A percentile compares a stretch with the other conserved stretches of the same genome.
Evolutionary conservation across 2,797 vertebrate genomes (phyloP).

Genomic region (Pseudocheirus occidentalis): DNA sequence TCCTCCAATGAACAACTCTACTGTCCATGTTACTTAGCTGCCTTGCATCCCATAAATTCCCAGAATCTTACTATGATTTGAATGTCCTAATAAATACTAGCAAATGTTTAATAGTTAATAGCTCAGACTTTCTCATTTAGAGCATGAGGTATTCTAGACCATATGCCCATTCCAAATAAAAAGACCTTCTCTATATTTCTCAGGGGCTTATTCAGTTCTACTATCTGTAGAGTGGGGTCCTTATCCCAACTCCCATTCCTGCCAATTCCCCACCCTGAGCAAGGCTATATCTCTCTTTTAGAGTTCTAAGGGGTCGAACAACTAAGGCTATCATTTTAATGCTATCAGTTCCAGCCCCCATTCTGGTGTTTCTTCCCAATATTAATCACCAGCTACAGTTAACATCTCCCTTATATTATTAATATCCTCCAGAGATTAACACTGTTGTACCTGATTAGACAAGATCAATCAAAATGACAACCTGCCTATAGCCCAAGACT

Average conservation of each 20-base stretch:
- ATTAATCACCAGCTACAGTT: neutral
- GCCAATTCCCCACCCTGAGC: neutral
- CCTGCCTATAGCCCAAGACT: neutral
- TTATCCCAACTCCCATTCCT: neutral
- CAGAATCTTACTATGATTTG: neutral
- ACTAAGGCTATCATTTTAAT: neutral
- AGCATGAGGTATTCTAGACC: neutral
- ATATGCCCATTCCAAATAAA: neutral
- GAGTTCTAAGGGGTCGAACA: neutral
- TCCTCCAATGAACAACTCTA: neutral
- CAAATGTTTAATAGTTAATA: neutral
- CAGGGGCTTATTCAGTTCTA: neutral
- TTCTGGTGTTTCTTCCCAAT: neutral
- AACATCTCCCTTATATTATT: neutral
- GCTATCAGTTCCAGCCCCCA: neutral
- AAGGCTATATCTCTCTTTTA: neutral
- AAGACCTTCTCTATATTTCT: neutral
- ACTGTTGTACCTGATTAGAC: neutral
- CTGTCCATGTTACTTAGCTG: neutral
- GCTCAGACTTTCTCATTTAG: neutral
- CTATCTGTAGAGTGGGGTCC: neutral
- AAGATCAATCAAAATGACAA: neutral
- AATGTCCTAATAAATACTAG: neutral
- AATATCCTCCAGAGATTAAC: neutral
- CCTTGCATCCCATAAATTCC: neutral